Evolutionary conservation across 2,888 invertebrate species (phyloP), one percentile per base, ranked within the genome.

Genomic region (Eudemis profundana): DNA sequence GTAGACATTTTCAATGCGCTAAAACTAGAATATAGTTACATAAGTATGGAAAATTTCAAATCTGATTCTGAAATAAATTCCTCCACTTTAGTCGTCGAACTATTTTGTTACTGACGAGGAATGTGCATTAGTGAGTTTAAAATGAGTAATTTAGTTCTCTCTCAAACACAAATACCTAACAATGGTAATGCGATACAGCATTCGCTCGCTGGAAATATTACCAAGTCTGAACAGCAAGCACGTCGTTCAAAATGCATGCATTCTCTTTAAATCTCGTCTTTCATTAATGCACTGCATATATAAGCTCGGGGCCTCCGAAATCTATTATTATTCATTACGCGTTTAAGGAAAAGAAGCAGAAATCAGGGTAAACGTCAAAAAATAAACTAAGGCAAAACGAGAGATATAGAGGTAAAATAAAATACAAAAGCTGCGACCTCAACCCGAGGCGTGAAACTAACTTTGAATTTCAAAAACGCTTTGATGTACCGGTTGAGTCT

Each of bases 401-500:
- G 73, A 70, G 68, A 73, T 69, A 74, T 10, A 19, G 44, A 42
- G 3, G 17, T 59, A 46, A 59, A 74, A 73, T 70, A 72, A 69
- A 72, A 71, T 68, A 66, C 69, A 71, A 74, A 75, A 76, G 71
- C 71, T 62, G 53, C 67, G 66, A 53, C 63, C 66, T 59, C 68
- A 71, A 75, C 66, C 68, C 68, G 72, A 74, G 75, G 74, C 75
- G 73, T 72, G 74, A 77, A 74, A 69, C 67, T 46, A 74, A 79
- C 74, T 79, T 80, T 79, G 77, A 79, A 79, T 77, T 78, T 76
- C 74, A 77, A 78, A 80, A 80, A 74, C 72, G 71, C 75, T 79
- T 82, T 82, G 81, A 79, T 77, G 76, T 75, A 70, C 73, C 76
- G 73, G 72, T 76, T 68, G 72, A 57, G 69, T 73, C 74, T 75